A percentile compares a stretch with the other conserved stretches of the same genome.
These are phyloP conservation scores for Erpobdella octoculata DNA, from an alignment of 2,888 invertebrate species.

Conservation along the genomic window DNA sequence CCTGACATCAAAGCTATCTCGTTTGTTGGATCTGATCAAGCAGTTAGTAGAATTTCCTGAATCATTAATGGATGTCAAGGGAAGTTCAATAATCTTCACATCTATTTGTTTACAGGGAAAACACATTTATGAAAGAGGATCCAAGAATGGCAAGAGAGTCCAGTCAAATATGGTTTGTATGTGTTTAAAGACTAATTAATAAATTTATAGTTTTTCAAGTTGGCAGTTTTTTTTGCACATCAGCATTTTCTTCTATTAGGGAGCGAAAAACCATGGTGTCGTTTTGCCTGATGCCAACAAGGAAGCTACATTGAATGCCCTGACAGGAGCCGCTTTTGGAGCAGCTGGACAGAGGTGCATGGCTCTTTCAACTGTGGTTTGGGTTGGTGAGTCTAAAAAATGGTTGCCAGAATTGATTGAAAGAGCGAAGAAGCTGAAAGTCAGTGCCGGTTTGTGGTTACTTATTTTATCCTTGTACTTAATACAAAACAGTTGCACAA, in stretches of 20 bases:
- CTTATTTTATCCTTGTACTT: neutral
- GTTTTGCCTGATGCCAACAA: slow-evolving; percentile 95
- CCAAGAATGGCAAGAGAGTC: slow-evolving; percentile 83
- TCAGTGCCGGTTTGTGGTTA: slow-evolving; percentile 66
- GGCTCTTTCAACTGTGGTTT: slow-evolving; percentile 88
- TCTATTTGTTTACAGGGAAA: slow-evolving; percentile 60
- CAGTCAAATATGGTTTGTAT: slow-evolving; percentile 79
- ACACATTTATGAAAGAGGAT: slow-evolving; percentile 86
- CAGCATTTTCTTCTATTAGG: slow-evolving; percentile 51
- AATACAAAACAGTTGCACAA: too few relatives aligned
- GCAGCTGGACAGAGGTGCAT: slow-evolving; percentile 98
- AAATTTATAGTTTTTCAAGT: neutral
- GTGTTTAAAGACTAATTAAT: neutral
- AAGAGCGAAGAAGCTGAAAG: slow-evolving; percentile 73
- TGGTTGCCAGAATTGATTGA: slow-evolving; percentile 89
- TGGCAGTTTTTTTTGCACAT: neutral
- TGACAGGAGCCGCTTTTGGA: slow-evolving; percentile 84
- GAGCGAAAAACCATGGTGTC: slow-evolving; percentile 97
- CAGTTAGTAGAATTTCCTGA: too few relatives aligned
- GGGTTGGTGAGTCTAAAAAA: slow-evolving; percentile 79
- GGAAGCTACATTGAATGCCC: slow-evolving; percentile 83
- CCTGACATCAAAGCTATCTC: slow-evolving; percentile 92
- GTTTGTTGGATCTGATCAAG: slow-evolving; percentile 92
- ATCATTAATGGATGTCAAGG: too few relatives aligned
- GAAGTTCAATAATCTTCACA: too few relatives aligned